Evolutionary conservation across 2,797 vertebrate species (phyloP).

Genomic region (Falco novaeseelandiae): DNA sequence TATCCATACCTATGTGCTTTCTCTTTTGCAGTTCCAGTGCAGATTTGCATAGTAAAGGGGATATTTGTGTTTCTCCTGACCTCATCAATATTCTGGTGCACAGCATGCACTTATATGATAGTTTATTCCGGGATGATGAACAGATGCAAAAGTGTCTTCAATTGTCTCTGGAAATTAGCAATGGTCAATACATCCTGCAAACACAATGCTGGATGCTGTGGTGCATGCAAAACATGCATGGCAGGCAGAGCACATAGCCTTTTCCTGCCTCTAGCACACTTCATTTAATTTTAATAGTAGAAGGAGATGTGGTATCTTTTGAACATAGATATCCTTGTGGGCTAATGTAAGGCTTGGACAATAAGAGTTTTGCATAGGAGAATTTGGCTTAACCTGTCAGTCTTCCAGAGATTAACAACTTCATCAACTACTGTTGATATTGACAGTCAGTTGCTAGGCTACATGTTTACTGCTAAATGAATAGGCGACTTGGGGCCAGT

Average conservation of each 20-base stretch:
- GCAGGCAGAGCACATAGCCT: conserved; percentile 63
- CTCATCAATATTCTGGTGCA: conserved; percentile 65
- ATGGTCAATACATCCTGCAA: conserved; percentile 49
- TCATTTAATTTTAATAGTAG: conserved; percentile 77
- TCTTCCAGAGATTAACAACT: conserved; percentile 82
- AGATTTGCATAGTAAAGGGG: conserved; percentile 58
- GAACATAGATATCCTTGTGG: conserved; percentile 62
- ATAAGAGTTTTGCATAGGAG: conserved; percentile 57
- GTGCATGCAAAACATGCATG: conserved; percentile 50
- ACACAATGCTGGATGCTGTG: conserved; percentile 38
- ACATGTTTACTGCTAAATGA: conserved; percentile 81
- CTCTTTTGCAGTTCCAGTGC: conserved; percentile 4
- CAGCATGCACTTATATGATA: conserved; percentile 48
- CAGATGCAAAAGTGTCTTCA: conserved; percentile 66
- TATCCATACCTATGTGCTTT: conserved; percentile 55
- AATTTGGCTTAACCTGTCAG: conserved; percentile 68
- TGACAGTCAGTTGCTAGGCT: conserved; percentile 83
- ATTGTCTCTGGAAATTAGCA: conserved; percentile 74
- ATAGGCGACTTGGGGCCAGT: conserved; percentile 79
- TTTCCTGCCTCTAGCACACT: conserved; percentile 74
- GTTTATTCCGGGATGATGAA: conserved; percentile 56
- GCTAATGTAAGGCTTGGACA: conserved; percentile 61
- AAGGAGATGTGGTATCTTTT: conserved; percentile 70
- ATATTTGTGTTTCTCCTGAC: conserved; percentile 51
- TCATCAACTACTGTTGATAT: conserved; percentile 85